Evolutionary conservation across 2,797 vertebrate species (phyloP), one percentile per base, ranked within the genome.

Genomic region (Sebastolobus altivelis): DNA sequence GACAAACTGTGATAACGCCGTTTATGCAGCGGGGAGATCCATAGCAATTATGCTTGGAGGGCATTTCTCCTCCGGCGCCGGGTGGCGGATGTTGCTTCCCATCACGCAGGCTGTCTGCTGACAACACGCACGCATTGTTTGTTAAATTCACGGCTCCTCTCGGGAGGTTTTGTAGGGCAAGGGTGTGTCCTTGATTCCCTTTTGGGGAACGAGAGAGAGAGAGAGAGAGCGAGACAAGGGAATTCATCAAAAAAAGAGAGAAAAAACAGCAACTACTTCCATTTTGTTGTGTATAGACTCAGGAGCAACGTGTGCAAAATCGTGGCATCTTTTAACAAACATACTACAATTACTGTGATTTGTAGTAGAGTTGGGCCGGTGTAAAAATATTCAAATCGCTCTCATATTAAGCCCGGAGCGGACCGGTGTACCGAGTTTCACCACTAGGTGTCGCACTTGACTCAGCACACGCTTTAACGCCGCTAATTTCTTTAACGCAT

Each of bases 11-110:
- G 92, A 94, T 93, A 93, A 91, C 88, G 68, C 75, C 70, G 43
- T 90, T 93, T 91, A 90, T 92, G 86, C 89, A 89, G 90, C 73
- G 66, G 87, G 88, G 91, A 93, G 91, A 93, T 90, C 89, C 91
- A 81, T 86, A 83, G 93, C 86, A 94, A 94, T 95, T 91, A 90
- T 88, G 89, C 90, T 95, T 87, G 70, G 93, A 95, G 94, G 93
- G 92, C 92, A 92, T 93, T 94, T 92, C 83, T 91, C 77, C 72
- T 65, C 76, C 60, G 22, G 73, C n/a, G 75, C 77, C 13, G 46
- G 68, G 67, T 49, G 69, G 59, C 49, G 67, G 67, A 66, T 78
- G 80, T 38, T 54, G 75, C 86, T 73, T 81, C 61, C 12, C 25
- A 75, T 80, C 58, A 52, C 69, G 54, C 79, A 80, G 60, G 82